Percentiles rank a stretch among this genome's conserved stretches.
These are phyloP conservation scores for Strigops habroptila DNA, from an alignment of 2,113 vertebrate genomes.

Conservation along the genomic window DNA sequence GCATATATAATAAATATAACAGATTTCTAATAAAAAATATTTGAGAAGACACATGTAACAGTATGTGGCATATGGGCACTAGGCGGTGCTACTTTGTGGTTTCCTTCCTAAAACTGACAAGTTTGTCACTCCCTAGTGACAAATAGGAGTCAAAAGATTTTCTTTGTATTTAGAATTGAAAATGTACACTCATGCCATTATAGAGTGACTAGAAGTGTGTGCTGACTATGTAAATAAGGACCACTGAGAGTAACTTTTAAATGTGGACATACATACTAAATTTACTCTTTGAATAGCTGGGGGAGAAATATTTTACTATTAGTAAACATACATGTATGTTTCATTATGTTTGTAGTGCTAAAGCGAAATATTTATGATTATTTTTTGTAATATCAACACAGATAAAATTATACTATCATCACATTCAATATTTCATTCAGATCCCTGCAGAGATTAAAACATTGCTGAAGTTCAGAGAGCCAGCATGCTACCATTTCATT, in stretches of 20 bases:
- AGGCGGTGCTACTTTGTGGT: not conserved
- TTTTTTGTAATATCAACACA: slow-evolving; percentile 21
- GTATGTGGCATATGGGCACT: not conserved
- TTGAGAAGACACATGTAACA: not conserved
- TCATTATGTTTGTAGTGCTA: not conserved
- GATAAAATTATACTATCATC: not conserved
- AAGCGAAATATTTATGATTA: slow-evolving; percentile 31
- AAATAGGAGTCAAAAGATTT: not conserved
- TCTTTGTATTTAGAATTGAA: not conserved
- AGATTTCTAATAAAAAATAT: not conserved
- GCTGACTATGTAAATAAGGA: not conserved
- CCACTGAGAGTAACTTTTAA: not conserved
- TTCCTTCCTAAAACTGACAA: not conserved
- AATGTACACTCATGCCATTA: not conserved
- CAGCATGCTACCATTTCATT: not conserved
- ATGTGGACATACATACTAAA: not conserved
- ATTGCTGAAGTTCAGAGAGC: slow-evolving; percentile 19
- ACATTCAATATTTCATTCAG: slow-evolving; percentile 54
- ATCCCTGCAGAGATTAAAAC: slow-evolving; percentile 32
- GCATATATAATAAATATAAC: not conserved
- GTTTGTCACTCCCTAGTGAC: not conserved
- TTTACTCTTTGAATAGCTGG: not conserved
- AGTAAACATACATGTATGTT: not conserved
- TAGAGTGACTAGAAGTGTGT: not conserved
- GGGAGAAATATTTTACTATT: not conserved